These are phyloP conservation scores for Lagorchestes hirsutus DNA, from an alignment of 2,797 vertebrate genomes.

Conservation along the genomic window DNA sequence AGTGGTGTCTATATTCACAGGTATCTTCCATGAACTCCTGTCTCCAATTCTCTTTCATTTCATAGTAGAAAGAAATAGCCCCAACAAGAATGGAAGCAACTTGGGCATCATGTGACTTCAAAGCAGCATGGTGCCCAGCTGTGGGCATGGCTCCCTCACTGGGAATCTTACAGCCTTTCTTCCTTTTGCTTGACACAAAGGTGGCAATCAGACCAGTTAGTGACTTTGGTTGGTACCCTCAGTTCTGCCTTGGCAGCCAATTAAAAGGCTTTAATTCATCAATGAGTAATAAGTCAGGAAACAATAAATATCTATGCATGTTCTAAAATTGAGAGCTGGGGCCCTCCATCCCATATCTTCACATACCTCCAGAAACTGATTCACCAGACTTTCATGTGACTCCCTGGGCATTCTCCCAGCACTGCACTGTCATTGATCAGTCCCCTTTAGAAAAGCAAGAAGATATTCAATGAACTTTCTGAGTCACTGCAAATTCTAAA, in stretches of 20 bases:
- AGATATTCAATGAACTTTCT: slow-evolving; percentile 68
- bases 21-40: not conserved
- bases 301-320: not conserved
- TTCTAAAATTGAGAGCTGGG: not conserved
- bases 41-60: not conserved
- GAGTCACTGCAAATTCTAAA: slow-evolving; percentile 70
- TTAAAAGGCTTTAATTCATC: not conserved
- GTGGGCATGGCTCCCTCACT: not conserved
- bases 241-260: not conserved
- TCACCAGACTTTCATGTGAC: not conserved
- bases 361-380: not conserved
- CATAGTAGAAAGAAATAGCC: not conserved
- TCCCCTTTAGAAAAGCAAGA: not conserved
- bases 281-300: not conserved
- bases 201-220: not conserved
- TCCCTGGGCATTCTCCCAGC: not conserved
- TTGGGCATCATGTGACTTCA: not conserved
- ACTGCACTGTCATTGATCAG: not conserved
- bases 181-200: not conserved
- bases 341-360: not conserved
- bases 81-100: not conserved
- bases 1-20: not conserved
- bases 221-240: not conserved
- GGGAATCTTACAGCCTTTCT: not conserved
- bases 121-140: not conserved